phyloP scores from a whole-genome alignment of 2,888 invertebrate species.

The Caenorhabditis sp. region DNA sequence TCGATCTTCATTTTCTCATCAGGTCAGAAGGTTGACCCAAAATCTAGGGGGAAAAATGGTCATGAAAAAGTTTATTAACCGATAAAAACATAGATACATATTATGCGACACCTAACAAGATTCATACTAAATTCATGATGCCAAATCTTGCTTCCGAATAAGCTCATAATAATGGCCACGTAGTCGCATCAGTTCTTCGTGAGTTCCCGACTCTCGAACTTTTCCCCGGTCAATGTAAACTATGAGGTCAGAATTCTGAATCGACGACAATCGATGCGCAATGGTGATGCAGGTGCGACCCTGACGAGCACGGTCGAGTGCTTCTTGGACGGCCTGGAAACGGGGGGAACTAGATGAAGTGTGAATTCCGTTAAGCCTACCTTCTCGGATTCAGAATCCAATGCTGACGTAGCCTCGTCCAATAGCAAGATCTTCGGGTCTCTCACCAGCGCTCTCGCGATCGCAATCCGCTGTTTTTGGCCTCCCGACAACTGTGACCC shows the following conservation, averaged over 20 bases:
- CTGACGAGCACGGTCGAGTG: slow-evolving; percentile 77
- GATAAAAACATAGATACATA: too few relatives aligned
- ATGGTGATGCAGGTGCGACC: slow-evolving; percentile 81
- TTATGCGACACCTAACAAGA: too few relatives aligned
- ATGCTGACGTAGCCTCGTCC: slow-evolving; percentile 71
- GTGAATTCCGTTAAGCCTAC: too few relatives aligned
- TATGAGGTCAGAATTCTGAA: slow-evolving; percentile 79
- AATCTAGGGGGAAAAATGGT: too few relatives aligned
- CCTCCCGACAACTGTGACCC: slow-evolving; percentile 91
- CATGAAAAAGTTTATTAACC: too few relatives aligned
- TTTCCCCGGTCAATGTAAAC: slow-evolving; percentile 77
- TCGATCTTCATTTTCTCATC: too few relatives aligned
- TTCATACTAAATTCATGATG: slow-evolving; percentile 19
- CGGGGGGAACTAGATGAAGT: too few relatives aligned
- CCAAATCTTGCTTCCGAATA: slow-evolving; percentile 73
- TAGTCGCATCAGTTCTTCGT: slow-evolving; percentile 71
- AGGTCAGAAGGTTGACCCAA: too few relatives aligned
- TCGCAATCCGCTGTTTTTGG: slow-evolving; percentile 92
- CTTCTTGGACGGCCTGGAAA: slow-evolving; percentile 79
- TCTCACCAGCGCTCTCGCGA: slow-evolving; percentile 85
- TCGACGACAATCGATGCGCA: slow-evolving; percentile 80
- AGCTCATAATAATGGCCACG: slow-evolving; percentile 74
- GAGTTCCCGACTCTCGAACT: slow-evolving; percentile 75
- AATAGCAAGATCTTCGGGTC: slow-evolving; percentile 70
- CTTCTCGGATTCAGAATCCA: slow-evolving; percentile 80